phyloP scores from a whole-genome alignment of 2,113 vertebrate species.

The Cervus canadensis region DNA sequence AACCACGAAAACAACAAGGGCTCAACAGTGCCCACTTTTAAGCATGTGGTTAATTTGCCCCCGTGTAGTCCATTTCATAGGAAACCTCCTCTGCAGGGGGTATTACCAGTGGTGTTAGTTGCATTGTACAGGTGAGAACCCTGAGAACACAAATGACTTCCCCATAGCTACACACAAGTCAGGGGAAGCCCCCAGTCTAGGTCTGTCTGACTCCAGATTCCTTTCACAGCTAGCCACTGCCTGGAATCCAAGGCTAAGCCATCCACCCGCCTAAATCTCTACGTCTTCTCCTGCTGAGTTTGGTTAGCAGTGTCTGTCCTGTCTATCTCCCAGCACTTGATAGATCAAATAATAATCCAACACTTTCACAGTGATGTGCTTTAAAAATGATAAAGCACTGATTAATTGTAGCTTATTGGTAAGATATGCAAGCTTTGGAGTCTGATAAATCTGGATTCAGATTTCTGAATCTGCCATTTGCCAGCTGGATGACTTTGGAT shows the following conservation, averaged over 20 bases:
- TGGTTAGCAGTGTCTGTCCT: not conserved
- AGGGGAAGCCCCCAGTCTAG: not conserved
- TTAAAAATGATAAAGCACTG: not conserved
- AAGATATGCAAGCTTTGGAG: not conserved
- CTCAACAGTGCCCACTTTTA: not conserved
- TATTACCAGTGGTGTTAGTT: not conserved
- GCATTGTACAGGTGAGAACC: not conserved
- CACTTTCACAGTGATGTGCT: not conserved
- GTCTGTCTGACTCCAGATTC: not conserved
- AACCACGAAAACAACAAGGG: not conserved
- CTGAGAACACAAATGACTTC: not conserved
- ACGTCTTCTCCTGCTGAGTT: not conserved
- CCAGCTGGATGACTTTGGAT: not conserved
- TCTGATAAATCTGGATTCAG: not conserved
- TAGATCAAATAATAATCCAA: not conserved
- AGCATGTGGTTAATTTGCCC: not conserved
- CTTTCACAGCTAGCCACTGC: not conserved
- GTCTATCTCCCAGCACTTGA: not conserved
- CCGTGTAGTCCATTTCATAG: not conserved
- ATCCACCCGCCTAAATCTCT: not conserved
- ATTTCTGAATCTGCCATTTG: not conserved
- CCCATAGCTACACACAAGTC: not conserved
- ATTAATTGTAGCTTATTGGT: not conserved
- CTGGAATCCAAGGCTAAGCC: not conserved
- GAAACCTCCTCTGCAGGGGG: not conserved